These are phyloP conservation scores for Drosophila mulleri DNA, from an alignment of 2,888 invertebrate genomes.

Conservation along the genomic window DNA sequence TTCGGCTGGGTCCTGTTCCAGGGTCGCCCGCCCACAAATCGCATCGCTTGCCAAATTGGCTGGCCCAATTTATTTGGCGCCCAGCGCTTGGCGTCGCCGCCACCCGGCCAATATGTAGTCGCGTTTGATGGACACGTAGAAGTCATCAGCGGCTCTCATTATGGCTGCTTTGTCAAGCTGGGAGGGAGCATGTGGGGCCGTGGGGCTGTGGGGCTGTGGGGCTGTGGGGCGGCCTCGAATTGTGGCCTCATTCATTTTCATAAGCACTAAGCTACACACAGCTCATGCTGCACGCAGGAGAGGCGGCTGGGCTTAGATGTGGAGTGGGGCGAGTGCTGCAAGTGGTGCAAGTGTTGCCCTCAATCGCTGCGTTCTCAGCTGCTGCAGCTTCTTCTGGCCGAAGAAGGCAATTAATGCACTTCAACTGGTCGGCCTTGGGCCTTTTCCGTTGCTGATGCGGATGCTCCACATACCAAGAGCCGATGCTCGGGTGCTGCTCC, in stretches of 20 bases:
- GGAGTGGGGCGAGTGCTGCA: not conserved
- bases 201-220: not conserved
- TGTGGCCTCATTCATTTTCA: constrained; percentile 62
- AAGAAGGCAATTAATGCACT: constrained; percentile 60
- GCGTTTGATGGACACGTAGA: constrained; percentile 61
- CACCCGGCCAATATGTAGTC: constrained; percentile 9
- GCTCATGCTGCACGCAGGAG: not conserved
- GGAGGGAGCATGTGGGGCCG: not conserved
- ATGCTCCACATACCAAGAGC: constrained; percentile 55
- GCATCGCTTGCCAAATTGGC: constrained; percentile 49
- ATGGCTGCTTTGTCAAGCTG: constrained; percentile 16
- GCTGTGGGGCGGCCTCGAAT: constrained; percentile 33
- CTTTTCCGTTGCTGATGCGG: constrained; percentile 39
- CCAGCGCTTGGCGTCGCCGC: not conserved
- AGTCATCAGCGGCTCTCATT: constrained; percentile 63
- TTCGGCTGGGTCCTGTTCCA: constrained; percentile 1
- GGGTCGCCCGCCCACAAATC: constrained; percentile 15
- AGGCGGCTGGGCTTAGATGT: not conserved
- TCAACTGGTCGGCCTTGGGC: constrained; percentile 74
- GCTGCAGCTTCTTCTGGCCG: constrained; percentile 23
- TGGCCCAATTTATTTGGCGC: constrained; percentile 44
- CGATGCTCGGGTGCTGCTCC: constrained; percentile 12
- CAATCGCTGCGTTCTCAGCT: constrained; percentile 14
- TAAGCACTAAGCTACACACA: constrained; percentile 43
- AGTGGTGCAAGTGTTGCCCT: constrained; percentile 6